Base-by-base conservation (phyloP, 2,888 invertebrate species). In the Leptinotarsa juncta region DNA sequence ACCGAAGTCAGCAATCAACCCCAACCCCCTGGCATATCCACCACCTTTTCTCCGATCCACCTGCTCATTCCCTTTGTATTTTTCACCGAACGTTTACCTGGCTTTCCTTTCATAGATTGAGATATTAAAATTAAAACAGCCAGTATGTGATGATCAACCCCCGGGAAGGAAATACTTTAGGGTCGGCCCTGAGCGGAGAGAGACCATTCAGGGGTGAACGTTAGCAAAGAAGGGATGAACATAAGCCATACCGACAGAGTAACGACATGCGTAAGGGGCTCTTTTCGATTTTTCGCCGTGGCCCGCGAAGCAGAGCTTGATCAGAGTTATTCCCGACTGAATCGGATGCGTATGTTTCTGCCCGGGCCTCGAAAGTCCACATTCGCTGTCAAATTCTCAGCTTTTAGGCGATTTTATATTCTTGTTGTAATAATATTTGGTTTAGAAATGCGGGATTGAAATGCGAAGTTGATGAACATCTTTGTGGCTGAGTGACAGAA, bases 161-260 rank as follows among this genome's bases (percentile, higher is more conserved):
- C 69, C 53, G 69, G 69, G 57, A 69, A 57, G 57, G 69, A 73
- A 71, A 73, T 68, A 73, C 67, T 42, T 32, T 60, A 70, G 73
- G 73, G 73, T 70, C 68, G 67, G 78, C 70, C 66, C 77, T 72
- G 84, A 83, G 82, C 81, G 83, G 83, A 85, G 82, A 84, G 85
- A 84, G 84, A 84, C 77, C 82, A 79, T 78, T 79, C 77, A 76
- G 77, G 82, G 84, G 83, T 82, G 82, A 82, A 80, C 81, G 82
- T 82, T 82, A 80, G 83, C 82, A 79, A 84, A 83, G 84, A 83
- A 86, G 85, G 87, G 86, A 86, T 84, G 86, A 84, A 85, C 79
- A 81, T 76, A 81, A 79, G 79, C 76, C 80, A 82, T 82, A 77
- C 79, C 79, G 67, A 76, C 72, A 69, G 65, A 80, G 80, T 80